A percentile compares a stretch with the other conserved stretches of the same genome.
Evolutionary conservation across 2,113 vertebrate species (phyloP).

Genomic region (Sorex araneus): DNA sequence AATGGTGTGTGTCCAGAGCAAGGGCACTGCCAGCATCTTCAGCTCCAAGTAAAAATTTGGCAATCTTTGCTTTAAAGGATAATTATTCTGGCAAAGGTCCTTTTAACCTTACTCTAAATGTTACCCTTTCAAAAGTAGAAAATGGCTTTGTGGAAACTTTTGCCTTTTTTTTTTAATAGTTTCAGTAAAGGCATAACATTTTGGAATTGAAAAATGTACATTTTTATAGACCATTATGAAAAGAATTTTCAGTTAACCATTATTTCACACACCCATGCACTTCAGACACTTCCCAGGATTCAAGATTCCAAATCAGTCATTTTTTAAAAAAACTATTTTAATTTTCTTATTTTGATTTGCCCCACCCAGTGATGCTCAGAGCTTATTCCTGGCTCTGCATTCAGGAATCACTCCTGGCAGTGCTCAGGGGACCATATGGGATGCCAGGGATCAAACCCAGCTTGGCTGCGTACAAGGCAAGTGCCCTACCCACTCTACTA

Average conservation of each 20-base stretch:
- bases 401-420: no score
- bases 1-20: not conserved
- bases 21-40: not conserved
- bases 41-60: slow-evolving; percentile 63
- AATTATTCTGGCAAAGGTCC: slow-evolving; percentile 62
- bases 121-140: slow-evolving; percentile 61
- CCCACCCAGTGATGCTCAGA: no score
- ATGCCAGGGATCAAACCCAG: no score
- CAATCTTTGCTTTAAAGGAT: slow-evolving; percentile 43
- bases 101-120: slow-evolving; percentile 66
- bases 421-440: no score
- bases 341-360: no score
- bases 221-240: slow-evolving; percentile 48
- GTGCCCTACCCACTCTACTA: no score
- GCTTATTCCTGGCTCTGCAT: no score
- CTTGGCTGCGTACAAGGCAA: no score
- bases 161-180: not conserved
- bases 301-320: slow-evolving; percentile 59
- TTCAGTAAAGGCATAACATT: not conserved
- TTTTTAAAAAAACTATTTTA: no score
- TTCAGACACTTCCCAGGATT: slow-evolving; percentile 56
- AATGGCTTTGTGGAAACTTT: slow-evolving; percentile 67
- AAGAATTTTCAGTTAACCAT: slow-evolving; percentile 33
- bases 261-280: slow-evolving; percentile 55
- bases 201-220: not conserved